Evolutionary conservation across 2,888 invertebrate species (phyloP).

Genomic region (Parnassius glacialis): DNA sequence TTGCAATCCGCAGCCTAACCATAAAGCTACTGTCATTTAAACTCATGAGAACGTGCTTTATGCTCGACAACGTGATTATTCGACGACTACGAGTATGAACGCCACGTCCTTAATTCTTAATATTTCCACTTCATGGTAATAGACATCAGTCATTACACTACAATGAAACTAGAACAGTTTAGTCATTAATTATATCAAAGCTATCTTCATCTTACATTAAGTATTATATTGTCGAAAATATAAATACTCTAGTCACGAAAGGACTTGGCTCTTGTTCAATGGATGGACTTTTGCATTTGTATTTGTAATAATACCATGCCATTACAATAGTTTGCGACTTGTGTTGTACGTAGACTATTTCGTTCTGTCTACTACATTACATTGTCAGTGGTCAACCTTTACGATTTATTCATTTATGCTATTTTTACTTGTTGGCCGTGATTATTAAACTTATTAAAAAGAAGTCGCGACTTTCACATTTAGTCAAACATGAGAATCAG

Average conservation of each 20-base stretch:
- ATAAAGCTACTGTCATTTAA: too few relatives aligned
- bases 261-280: slow-evolving; percentile 12
- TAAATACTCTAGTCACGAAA: slow-evolving; percentile 1
- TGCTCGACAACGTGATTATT: too few relatives aligned
- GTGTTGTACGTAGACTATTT: slow-evolving; percentile 8
- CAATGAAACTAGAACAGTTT: slow-evolving; percentile 6
- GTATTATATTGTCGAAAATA: neutral
- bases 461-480: too few relatives aligned
- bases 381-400: slow-evolving; percentile 9
- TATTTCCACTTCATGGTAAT: neutral
- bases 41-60: too few relatives aligned
- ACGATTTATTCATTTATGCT: slow-evolving; percentile 5
- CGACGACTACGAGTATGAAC: too few relatives aligned
- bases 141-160: slow-evolving; percentile 1
- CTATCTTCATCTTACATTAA: slow-evolving; percentile 12
- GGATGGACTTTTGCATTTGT: slow-evolving; percentile 6
- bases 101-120: neutral
- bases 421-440: too few relatives aligned
- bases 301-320: slow-evolving; percentile 9
- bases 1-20: too few relatives aligned
- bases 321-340: slow-evolving; percentile 17
- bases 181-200: slow-evolving; percentile 13
- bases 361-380: slow-evolving; percentile 15
- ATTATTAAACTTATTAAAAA: too few relatives aligned
- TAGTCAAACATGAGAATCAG: too few relatives aligned